Evolutionary conservation across 2,888 invertebrate genomes (phyloP).

Genomic region (Acanthosepion lycidas): DNA sequence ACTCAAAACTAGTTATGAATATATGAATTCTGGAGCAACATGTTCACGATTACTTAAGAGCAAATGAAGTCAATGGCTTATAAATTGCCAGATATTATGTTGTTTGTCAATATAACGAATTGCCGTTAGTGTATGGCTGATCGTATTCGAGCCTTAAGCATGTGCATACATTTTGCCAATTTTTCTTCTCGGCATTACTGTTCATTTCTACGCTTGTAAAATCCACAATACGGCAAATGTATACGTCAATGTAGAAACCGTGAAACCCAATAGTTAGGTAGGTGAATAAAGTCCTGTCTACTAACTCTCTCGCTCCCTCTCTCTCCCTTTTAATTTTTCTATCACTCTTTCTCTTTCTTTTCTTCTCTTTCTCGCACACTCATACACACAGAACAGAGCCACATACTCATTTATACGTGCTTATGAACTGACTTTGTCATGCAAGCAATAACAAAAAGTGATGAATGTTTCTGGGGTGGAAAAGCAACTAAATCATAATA

Average conservation of each 20-base stretch:
- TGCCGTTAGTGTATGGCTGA: too few relatives aligned
- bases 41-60: too few relatives aligned
- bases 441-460: conserved; percentile 33
- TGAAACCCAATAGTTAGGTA: background rate
- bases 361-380: background rate
- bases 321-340: background rate
- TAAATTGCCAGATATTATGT: too few relatives aligned
- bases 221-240: background rate
- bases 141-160: too few relatives aligned
- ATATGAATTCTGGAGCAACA: too few relatives aligned
- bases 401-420: background rate
- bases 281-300: background rate
- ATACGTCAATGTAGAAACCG: background rate
- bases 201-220: background rate
- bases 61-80: too few relatives aligned
- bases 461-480: background rate
- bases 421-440: background rate
- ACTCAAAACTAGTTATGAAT: too few relatives aligned
- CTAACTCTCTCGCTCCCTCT: background rate
- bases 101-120: too few relatives aligned
- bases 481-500: conserved; percentile 33
- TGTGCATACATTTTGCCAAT: too few relatives aligned
- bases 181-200: background rate
- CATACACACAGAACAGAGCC: background rate
- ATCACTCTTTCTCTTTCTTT: background rate